Conservation (phyloP, 2,888 invertebrate genomes). For the Drosophila cracens region DNA sequence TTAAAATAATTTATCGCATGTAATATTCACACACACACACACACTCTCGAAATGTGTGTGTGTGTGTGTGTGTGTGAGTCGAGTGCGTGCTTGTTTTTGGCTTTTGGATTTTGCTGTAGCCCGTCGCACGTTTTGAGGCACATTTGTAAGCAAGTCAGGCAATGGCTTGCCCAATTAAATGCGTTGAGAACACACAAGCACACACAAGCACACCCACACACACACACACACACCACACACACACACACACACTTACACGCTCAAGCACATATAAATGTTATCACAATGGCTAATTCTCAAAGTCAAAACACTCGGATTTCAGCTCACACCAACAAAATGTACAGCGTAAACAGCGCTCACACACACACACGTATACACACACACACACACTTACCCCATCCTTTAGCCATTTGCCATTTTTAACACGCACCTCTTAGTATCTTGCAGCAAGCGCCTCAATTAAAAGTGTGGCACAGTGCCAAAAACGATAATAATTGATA, state of each 20-base stretch:
- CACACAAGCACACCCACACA: constrained; percentile 24
- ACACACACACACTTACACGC: not conserved
- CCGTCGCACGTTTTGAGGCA: constrained; percentile 35
- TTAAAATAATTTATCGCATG: constrained; percentile 78
- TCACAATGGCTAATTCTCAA: constrained; percentile 75
- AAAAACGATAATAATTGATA: not conserved
- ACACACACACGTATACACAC: not conserved
- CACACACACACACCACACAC: constrained; percentile 1
- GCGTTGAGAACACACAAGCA: constrained; percentile 62
- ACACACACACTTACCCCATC: not conserved
- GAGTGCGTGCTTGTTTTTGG: constrained; percentile 47
- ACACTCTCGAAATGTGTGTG: not conserved
- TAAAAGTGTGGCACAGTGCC: constrained; percentile 26
- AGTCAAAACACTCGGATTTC: constrained; percentile 75
- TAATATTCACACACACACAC: constrained; percentile 58
- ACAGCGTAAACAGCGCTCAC: constrained; percentile 19
- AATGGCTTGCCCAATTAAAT: constrained; percentile 77
- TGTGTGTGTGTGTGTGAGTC: constrained; percentile 22
- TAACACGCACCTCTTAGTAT: constrained; percentile 1
- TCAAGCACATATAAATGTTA: constrained; percentile 54
- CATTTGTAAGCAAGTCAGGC: constrained; percentile 79
- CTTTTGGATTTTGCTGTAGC: constrained; percentile 23
- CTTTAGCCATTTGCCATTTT: not conserved
- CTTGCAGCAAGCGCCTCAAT: constrained; percentile 26
- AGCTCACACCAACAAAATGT: constrained; percentile 54